A percentile compares a stretch with the other conserved stretches of the same genome.
phyloP scores from a whole-genome alignment of 2,888 invertebrate genomes.

The Lepidonotus clava region DNA sequence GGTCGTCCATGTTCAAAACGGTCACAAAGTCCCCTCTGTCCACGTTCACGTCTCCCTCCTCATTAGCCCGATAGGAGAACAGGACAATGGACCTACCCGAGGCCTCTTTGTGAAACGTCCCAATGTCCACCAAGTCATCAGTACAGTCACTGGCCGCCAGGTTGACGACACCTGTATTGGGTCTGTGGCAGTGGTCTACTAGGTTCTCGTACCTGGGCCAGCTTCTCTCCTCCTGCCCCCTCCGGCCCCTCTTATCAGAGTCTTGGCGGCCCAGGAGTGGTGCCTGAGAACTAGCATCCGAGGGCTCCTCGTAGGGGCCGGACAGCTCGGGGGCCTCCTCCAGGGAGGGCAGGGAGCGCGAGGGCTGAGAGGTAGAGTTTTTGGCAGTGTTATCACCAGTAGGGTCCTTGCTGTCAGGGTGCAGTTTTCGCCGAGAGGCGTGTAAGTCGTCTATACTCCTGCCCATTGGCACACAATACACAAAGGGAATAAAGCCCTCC shows the following conservation, averaged over 20 bases:
- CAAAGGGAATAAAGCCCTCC: conserved; percentile 97
- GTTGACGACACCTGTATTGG: conserved; percentile 59
- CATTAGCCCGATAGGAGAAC: conserved; percentile 94
- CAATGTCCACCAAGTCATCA: conserved; percentile 38
- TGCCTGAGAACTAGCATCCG: neutral
- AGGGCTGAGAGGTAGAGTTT: neutral
- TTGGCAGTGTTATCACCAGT: neutral
- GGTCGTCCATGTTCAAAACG: conserved; percentile 95
- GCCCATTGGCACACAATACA: conserved; percentile 91
- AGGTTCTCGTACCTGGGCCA: conserved; percentile 9
- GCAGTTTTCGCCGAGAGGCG: too few species aligned
- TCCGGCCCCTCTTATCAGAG: conserved; percentile 83
- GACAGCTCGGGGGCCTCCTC: neutral
- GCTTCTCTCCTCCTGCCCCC: conserved; percentile 36
- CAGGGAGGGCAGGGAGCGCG: neutral
- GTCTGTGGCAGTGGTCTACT: neutral
- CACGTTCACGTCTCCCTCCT: conserved; percentile 96
- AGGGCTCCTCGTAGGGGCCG: conserved; percentile 5
- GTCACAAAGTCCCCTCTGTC: conserved; percentile 97
- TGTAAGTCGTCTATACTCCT: conserved; percentile 26
- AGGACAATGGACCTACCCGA: conserved; percentile 94
- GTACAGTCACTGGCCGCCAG: neutral
- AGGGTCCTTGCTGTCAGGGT: neutral
- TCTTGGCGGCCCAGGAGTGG: conserved; percentile 85
- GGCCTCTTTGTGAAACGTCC: conserved; percentile 85